Evolutionary conservation across 2,888 invertebrate genomes (phyloP), one percentile per base, ranked within the genome.

Genomic region (Acanthacorydalis orientalis): DNA sequence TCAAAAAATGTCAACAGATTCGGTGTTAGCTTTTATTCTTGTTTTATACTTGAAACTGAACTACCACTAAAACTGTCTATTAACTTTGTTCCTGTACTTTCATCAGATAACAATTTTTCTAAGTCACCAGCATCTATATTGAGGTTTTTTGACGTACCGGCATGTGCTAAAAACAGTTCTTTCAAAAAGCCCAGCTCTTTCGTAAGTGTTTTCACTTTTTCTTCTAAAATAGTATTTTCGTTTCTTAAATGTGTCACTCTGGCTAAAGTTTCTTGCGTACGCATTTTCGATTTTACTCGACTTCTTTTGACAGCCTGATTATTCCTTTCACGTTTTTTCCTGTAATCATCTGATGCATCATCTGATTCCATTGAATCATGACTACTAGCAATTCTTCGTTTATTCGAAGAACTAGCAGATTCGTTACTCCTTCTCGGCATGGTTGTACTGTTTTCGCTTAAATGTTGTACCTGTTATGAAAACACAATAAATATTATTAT

Each of bases 301-400:
- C 85, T 85, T 53, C 83, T 77, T 64, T 87, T 87, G 1, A 88
- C 88, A 48, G 88, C 88, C 80, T 85, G 65, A 66, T 87, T 87
- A 66, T 87, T 87, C 57, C 83, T 73, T 57, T 85, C 84, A 34
- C 87, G 68, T 46, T 78, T 74, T 54, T 74, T 75, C 50, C 84
- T 70, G 58, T 87, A 87, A 55, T 81, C 81, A 11, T 43, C 46
- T 10, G 47, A 37, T 1, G n/a, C 80, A 49, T 65, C 82, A 45
- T 77, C 77, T 43, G 79, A 80, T 52, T 80, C 80, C 48, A 75
- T 74, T 49, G 72, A 70, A 11, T 68, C 69, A 41, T 68, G 60
- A 46, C 57, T 60, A 52, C 63, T 64, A 31, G 56, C 53, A 41
- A 55, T 53, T 31, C 59, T 58, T 50, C 55, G 58, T 23, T 23